Percentiles rank a stretch among this genome's conserved stretches.
These are phyloP conservation scores for Alloplasta piceator DNA, from an alignment of 2,888 invertebrate species.

Conservation along the genomic window DNA sequence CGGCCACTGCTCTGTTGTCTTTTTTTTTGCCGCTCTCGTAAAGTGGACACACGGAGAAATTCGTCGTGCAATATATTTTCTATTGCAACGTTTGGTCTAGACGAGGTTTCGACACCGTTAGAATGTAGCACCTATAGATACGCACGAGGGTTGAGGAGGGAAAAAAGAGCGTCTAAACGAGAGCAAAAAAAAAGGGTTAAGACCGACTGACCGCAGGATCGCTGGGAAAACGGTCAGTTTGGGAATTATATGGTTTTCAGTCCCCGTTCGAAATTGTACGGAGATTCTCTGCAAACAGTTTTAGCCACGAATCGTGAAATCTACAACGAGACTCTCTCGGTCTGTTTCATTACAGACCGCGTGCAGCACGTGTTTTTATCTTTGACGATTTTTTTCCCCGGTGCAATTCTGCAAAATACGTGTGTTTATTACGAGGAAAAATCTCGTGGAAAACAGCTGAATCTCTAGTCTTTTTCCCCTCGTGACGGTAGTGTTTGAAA, in stretches of 20 bases:
- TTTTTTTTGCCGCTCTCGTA: slow-evolving; percentile 40
- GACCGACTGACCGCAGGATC: not conserved
- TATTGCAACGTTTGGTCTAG: slow-evolving; percentile 47
- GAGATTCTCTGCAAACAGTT: slow-evolving; percentile 26
- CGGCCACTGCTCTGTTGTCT: slow-evolving; percentile 35
- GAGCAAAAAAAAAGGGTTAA: slow-evolving; percentile 61
- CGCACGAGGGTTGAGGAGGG: not conserved
- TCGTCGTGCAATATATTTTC: slow-evolving; percentile 59
- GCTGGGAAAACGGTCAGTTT: slow-evolving; percentile 39
- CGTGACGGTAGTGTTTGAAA: not conserved
- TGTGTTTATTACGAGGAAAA: not conserved
- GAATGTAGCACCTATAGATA: slow-evolving; percentile 14
- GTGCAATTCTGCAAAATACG: not conserved
- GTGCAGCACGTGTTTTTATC: slow-evolving; percentile 18
- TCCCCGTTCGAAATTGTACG: slow-evolving; percentile 48
- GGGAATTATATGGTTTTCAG: slow-evolving; percentile 12
- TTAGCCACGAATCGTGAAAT: slow-evolving; percentile 35
- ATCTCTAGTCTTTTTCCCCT: not conserved
- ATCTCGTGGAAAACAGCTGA: not conserved
- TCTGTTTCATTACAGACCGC: slow-evolving; percentile 4
- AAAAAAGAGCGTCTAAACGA: slow-evolving; percentile 38
- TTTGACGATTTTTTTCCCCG: not conserved
- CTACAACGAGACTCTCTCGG: slow-evolving; percentile 3
- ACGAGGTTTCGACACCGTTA: slow-evolving; percentile 52
- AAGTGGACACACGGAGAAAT: slow-evolving; percentile 42